Percentiles rank a stretch among this genome's conserved stretches.
phyloP scores from a whole-genome alignment of 2,888 invertebrate species.

The Luperina nickerlii region DNA sequence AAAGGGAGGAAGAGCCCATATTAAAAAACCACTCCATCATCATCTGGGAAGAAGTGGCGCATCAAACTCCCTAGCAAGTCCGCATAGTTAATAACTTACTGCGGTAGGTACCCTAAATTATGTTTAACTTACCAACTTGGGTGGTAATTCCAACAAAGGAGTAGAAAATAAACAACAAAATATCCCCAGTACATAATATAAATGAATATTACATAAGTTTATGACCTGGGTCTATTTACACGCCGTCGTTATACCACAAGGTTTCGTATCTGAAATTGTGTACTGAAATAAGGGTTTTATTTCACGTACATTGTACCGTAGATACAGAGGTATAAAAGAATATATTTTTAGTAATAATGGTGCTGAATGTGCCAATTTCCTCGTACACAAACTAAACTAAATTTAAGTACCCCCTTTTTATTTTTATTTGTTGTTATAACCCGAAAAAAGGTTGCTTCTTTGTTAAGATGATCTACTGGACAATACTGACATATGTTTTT shows the following conservation, averaged over 20 bases:
- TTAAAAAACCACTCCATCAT: too few species aligned
- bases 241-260: constrained; percentile 27
- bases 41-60: neutral
- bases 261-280: constrained; percentile 39
- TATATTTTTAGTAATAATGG: neutral
- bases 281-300: constrained; percentile 38
- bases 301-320: constrained; percentile 17
- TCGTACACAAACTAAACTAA: too few species aligned
- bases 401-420: neutral
- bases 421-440: too few species aligned
- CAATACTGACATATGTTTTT: too few species aligned
- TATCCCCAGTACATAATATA: constrained; percentile 42
- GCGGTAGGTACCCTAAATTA: constrained; percentile 16
- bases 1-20: too few species aligned
- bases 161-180: constrained; percentile 32
- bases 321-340: constrained; percentile 9
- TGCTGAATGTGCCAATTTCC: too few species aligned
- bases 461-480: too few species aligned
- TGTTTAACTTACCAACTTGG: constrained; percentile 30
- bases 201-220: constrained; percentile 50
- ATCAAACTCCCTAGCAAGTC: neutral
- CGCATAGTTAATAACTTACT: neutral
- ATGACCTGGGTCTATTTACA: constrained; percentile 34
- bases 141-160: constrained; percentile 1
- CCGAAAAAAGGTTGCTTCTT: too few species aligned